Conservation (phyloP, 2,888 invertebrate species). For the Metalampra italica region DNA sequence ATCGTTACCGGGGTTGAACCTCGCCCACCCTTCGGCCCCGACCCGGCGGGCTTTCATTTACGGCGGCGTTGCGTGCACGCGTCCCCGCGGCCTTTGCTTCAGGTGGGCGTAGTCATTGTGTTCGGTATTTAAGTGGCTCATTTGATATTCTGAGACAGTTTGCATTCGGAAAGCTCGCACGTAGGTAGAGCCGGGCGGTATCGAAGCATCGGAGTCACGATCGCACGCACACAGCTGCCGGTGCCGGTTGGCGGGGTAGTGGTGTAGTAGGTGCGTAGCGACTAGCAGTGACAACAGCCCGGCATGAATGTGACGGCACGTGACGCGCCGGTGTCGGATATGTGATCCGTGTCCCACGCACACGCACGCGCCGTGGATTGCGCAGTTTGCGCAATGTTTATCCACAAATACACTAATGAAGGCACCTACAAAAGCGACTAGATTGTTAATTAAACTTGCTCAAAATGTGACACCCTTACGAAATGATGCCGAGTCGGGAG, state of each 20-base stretch:
- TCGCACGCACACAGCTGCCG: constrained; percentile 26
- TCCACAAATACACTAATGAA: constrained; percentile 78
- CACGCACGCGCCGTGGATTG: constrained; percentile 44
- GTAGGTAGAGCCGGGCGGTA: constrained; percentile 49
- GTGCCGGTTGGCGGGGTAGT: constrained; percentile 3
- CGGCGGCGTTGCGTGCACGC: constrained; percentile 71
- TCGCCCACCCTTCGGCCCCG: constrained; percentile 62
- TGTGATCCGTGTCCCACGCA: constrained; percentile 33
- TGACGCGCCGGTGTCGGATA: constrained; percentile 25
- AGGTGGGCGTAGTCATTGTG: constrained; percentile 75
- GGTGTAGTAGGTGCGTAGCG: constrained; percentile 19
- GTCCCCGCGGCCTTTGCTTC: constrained; percentile 69
- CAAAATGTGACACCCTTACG: constrained; percentile 78
- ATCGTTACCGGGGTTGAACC: constrained; percentile 72
- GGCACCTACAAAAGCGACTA: constrained; percentile 77
- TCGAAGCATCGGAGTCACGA: constrained; percentile 53
- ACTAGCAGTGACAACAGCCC: constrained; percentile 32
- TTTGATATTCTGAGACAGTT: constrained; percentile 77
- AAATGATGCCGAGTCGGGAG: constrained; percentile 68
- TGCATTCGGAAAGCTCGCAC: constrained; percentile 69
- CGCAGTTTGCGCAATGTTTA: constrained; percentile 69
- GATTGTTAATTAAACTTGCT: constrained; percentile 79
- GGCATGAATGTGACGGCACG: constrained; percentile 35
- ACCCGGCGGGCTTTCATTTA: constrained; percentile 68
- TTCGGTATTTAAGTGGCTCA: constrained; percentile 76